Base-by-base conservation (phyloP, 2,113 vertebrate genomes). In the Pseudorhombus dupliciocellatus region DNA sequence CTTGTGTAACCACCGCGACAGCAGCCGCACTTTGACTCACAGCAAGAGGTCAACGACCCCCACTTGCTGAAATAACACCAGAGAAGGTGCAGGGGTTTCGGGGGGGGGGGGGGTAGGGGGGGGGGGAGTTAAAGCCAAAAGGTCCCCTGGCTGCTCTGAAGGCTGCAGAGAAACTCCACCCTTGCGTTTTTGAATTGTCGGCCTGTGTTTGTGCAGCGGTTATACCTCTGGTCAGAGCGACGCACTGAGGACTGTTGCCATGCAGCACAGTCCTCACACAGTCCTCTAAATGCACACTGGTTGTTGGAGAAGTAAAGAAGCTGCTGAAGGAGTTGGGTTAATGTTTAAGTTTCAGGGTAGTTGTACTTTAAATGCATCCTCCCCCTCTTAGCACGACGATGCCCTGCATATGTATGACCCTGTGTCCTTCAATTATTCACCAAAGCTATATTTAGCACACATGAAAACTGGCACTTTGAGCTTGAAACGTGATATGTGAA, bases 51-150 rank as follows among this genome's bases (percentile, higher is more conserved):
- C 74, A 67, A 24, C 30, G 57, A 80, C 79, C 68, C 61, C 0
- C 12, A 53, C 71, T 75, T 30, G 63, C 85, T 92, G 83, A 86
- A 90, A 89, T 70, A 92, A 92, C 89, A 89, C 22, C 21, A 25
- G 81, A 63, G 54, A 69, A 51, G 71, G 55, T 79, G 76, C 18
- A 50, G 70, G 64, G 4, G 10, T 54, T 48, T 7, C 37, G 63
- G 7, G 0, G 7, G 28, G 18, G 15, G 26, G 60, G 52, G 7
- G 53, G 64, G 18, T 15, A 31, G 50, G 24, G 53, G 6, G 16
- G n/a, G 22, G 22, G 22, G 10, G 37, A 16, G 16, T 9, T 30
- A 24, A 55, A 55, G 57, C 63, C 68, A 79, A 73, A 75, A 82
- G 80, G 62, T 52, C 9, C 10, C 22, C 18, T 42, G 25, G 61